phyloP scores from a whole-genome alignment of 2,888 invertebrate genomes.

The Epinotia bilunana region DNA sequence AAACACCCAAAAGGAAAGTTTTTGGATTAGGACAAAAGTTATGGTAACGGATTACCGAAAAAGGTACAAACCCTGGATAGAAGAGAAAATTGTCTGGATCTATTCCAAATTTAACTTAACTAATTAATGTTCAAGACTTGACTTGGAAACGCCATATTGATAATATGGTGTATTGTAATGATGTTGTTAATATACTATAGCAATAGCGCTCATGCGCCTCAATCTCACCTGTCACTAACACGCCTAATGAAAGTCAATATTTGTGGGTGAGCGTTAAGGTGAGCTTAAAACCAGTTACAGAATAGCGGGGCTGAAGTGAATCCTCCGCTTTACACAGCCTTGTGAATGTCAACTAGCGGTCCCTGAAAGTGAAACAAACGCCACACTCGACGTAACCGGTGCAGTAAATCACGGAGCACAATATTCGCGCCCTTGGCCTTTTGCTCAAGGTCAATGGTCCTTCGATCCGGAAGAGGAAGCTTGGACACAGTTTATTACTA shows the following conservation, averaged over 20 bases:
- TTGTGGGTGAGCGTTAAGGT: no score
- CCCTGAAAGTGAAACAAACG: not conserved
- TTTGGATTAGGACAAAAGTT: not conserved
- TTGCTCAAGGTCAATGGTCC: slow-evolving; percentile 34
- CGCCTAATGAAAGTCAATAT: no score
- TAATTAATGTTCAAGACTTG: not conserved
- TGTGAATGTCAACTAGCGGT: not conserved
- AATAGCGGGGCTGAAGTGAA: no score
- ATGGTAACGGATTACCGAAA: not conserved
- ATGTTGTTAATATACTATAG: no score
- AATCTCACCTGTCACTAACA: no score
- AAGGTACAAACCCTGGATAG: not conserved
- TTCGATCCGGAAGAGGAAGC: slow-evolving; percentile 22
- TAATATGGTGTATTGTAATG: no score
- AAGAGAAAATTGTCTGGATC: not conserved
- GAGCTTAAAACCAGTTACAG: no score
- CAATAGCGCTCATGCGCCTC: no score
- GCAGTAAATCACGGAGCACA: slow-evolving; percentile 25
- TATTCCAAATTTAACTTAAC: not conserved
- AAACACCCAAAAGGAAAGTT: no score
- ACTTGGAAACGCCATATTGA: not conserved
- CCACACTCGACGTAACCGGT: not conserved
- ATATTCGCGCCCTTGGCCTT: slow-evolving; percentile 30
- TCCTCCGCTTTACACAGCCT: not conserved
- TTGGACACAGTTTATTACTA: not conserved